Conservation (phyloP, 2,888 invertebrate species). For the Epinotia demarniana region DNA sequence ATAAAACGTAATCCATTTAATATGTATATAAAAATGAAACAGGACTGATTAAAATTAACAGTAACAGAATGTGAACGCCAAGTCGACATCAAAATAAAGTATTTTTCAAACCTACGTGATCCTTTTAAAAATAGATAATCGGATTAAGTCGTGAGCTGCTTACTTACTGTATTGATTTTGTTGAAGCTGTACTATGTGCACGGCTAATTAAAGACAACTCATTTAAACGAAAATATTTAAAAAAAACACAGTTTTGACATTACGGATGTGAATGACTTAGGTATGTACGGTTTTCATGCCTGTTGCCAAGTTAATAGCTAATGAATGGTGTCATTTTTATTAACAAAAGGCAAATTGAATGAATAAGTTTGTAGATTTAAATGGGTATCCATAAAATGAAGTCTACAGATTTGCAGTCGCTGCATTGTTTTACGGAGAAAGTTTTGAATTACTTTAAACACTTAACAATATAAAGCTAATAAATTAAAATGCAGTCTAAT, state of each 20-base stretch:
- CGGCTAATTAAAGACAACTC: constrained; percentile 24
- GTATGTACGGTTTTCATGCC: no score
- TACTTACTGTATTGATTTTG: constrained; percentile 43
- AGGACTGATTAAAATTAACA: neutral
- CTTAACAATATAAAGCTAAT: constrained; percentile 23
- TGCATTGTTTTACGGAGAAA: neutral
- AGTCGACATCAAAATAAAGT: constrained; percentile 27
- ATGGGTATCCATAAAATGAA: neutral
- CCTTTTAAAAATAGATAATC: constrained; percentile 43
- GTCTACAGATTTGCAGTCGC: neutral
- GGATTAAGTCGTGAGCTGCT: constrained; percentile 41
- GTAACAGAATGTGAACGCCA: constrained; percentile 1
- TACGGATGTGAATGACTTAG: no score
- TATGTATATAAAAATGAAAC: neutral
- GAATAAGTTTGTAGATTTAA: neutral
- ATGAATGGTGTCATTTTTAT: neutral
- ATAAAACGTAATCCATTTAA: neutral
- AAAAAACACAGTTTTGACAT: neutral
- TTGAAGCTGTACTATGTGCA: constrained; percentile 6
- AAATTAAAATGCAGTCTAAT: constrained; percentile 45
- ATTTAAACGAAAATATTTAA: neutral
- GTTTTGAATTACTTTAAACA: neutral
- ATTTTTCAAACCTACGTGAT: constrained; percentile 23
- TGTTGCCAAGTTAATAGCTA: neutral
- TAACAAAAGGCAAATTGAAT: neutral